These are phyloP conservation scores for Lathronympha strigana DNA, from an alignment of 2,888 invertebrate species.

Conservation along the genomic window DNA sequence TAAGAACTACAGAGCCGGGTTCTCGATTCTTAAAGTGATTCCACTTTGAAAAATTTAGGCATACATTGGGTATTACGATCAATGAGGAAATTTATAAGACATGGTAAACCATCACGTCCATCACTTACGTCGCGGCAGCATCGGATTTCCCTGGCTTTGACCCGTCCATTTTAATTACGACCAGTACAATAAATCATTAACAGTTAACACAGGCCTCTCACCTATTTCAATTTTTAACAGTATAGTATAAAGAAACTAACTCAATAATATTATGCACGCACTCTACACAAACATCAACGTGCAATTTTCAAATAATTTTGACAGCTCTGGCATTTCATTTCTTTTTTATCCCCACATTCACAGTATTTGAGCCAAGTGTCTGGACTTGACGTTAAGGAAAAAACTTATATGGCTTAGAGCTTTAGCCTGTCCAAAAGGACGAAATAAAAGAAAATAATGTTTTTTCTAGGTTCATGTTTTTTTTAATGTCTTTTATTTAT, in stretches of 20 bases:
- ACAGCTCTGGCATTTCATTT: constrained; percentile 15
- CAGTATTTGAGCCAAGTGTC: not conserved
- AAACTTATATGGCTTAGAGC: too few species aligned
- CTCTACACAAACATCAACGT: constrained; percentile 32
- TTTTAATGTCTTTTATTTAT: too few species aligned
- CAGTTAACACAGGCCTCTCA: constrained; percentile 1
- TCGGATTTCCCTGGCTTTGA: constrained; percentile 62
- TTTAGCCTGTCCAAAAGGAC: too few species aligned
- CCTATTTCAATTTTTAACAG: not conserved
- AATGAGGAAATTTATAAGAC: too few species aligned
- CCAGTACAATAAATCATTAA: constrained; percentile 22
- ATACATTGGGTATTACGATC: too few species aligned
- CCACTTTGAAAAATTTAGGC: too few species aligned
- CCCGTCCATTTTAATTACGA: constrained; percentile 62
- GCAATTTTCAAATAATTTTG: constrained; percentile 36
- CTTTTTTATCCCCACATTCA: not conserved
- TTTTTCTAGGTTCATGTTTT: too few species aligned
- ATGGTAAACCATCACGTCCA: too few species aligned
- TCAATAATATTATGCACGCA: constrained; percentile 1
- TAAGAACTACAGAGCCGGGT: too few species aligned
- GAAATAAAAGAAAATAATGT: too few species aligned
- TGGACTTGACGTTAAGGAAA: too few species aligned
- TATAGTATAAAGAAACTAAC: constrained; percentile 10
- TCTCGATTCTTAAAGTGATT: too few species aligned
- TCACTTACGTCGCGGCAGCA: constrained; percentile 68